These are phyloP conservation scores for Rhamphomyia laevipes DNA, from an alignment of 2,888 invertebrate genomes.

Conservation along the genomic window DNA sequence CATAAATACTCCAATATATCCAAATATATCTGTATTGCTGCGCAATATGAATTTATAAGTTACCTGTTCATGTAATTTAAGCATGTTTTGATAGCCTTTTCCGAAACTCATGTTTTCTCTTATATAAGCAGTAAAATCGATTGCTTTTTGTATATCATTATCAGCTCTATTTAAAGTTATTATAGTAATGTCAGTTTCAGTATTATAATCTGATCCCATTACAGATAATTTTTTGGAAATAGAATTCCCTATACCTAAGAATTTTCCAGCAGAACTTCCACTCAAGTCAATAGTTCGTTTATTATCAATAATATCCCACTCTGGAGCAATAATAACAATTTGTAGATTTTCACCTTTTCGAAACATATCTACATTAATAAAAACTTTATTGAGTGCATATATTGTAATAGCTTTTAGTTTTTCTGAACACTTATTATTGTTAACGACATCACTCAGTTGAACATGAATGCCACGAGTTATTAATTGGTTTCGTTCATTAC, in stretches of 20 bases:
- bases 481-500: background rate
- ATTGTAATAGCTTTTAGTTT: background rate
- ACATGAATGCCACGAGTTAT: background rate
- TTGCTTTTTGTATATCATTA: no score
- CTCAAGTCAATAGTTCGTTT: background rate
- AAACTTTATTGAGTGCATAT: conserved; percentile 6
- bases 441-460: background rate
- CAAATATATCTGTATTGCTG: background rate
- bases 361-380: conserved; percentile 4
- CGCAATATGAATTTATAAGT: background rate
- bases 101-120: no score
- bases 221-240: background rate
- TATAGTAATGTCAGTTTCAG: no score
- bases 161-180: no score
- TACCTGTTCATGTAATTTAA: no score
- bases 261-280: conserved; percentile 13
- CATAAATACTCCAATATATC: background rate
- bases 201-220: background rate
- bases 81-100: no score
- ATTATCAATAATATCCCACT: conserved; percentile 4
- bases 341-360: background rate
- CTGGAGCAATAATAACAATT: conserved; percentile 5
- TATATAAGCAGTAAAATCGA: no score
- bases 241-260: background rate
- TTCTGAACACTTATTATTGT: background rate